Conservation (phyloP, 2,797 vertebrate species). For the Micropoecilia bifurca region DNA sequence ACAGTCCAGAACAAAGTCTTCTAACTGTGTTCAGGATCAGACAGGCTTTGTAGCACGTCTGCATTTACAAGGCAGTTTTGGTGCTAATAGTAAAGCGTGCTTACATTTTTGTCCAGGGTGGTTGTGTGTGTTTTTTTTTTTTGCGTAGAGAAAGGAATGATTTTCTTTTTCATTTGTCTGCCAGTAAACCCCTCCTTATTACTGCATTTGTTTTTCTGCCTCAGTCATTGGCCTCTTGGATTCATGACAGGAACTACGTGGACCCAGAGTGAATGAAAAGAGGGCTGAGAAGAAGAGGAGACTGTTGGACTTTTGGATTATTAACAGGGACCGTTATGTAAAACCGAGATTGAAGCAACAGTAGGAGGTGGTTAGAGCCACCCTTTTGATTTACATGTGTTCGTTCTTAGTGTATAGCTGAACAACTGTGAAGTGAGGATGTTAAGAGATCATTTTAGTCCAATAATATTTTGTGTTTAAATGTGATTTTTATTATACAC, state of each 20-base stretch:
- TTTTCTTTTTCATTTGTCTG: slow-evolving; percentile 24
- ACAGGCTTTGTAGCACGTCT: slow-evolving; percentile 5
- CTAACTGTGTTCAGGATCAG: slow-evolving; percentile 29
- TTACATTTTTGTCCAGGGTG: slow-evolving; percentile 14
- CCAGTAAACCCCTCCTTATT: slow-evolving; percentile 26
- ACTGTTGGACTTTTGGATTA: slow-evolving; percentile 30
- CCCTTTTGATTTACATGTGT: slow-evolving; percentile 38
- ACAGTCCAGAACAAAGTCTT: slow-evolving; percentile 40
- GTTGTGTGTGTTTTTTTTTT: neutral
- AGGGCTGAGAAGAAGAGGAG: slow-evolving; percentile 34
- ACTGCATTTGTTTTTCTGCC: slow-evolving; percentile 34
- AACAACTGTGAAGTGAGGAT: slow-evolving; percentile 19
- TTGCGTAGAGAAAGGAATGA: slow-evolving; percentile 1
- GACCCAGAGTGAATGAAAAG: slow-evolving; percentile 46
- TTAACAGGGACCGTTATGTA: slow-evolving; percentile 40
- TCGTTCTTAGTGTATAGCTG: slow-evolving; percentile 35
- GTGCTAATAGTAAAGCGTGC: slow-evolving; percentile 1
- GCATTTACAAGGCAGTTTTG: slow-evolving; percentile 13
- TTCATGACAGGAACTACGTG: slow-evolving; percentile 48
- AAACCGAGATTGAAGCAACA: slow-evolving; percentile 25
- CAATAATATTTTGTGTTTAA: neutral
- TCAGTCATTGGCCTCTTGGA: slow-evolving; percentile 35
- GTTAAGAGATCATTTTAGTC: neutral
- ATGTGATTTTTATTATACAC: neutral
- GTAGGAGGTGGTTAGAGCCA: slow-evolving; percentile 17